Percentiles rank a stretch among this genome's conserved stretches.
Conservation (phyloP, 2,797 vertebrate genomes). For the Yasuhikotakia modesta region DNA sequence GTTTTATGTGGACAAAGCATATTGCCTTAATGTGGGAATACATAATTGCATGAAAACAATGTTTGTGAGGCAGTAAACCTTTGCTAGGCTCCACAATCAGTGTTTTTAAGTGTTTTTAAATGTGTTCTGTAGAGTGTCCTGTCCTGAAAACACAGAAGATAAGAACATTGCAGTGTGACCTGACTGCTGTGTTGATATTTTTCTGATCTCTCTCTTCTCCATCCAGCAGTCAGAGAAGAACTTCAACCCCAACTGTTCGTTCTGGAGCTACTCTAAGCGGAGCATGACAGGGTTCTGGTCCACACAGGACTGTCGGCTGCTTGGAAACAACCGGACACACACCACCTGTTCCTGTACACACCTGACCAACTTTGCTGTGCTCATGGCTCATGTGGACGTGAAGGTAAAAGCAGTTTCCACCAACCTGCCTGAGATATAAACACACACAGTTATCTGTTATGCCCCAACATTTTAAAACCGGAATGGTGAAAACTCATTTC, state of each 20-base stretch:
- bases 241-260: constrained; percentile 98
- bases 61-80: no score
- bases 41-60: no score
- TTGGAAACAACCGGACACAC: constrained; percentile 91
- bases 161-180: no score
- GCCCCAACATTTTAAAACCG: no score
- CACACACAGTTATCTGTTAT: neutral
- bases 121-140: no score
- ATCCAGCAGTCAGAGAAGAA: constrained; percentile 92
- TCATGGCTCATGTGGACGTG: constrained; percentile 97
- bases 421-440: neutral
- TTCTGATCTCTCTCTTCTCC: neutral
- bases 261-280: constrained; percentile 96
- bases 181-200: constrained; percentile 1
- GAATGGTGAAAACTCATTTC: no score
- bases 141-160: no score
- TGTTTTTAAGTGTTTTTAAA: no score
- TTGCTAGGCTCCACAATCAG: no score
- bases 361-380: constrained; percentile 95
- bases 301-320: constrained; percentile 92
- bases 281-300: constrained; percentile 96
- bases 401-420: constrained; percentile 77
- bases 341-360: constrained; percentile 97
- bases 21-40: no score
- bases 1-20: no score